These are phyloP conservation scores for Apostichopus parvimensis DNA, from an alignment of 35 echinoderm and acorn worm species.

Conservation along the genomic window DNA sequence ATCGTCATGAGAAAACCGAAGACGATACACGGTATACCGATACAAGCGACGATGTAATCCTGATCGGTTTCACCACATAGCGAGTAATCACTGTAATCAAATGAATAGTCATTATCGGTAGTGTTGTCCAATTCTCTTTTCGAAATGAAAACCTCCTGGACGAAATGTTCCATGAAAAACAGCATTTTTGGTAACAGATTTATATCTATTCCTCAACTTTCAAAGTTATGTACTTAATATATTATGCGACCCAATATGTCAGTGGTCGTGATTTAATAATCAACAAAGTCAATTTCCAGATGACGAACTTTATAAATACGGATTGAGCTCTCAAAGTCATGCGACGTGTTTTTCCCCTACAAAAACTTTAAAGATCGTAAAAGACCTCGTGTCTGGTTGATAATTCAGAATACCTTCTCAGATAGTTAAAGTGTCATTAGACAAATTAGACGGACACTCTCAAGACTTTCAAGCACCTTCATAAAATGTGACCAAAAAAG, in stretches of 20 bases:
- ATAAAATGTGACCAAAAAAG: too few relatives aligned
- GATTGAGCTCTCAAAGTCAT: background rate
- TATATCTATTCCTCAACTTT: too few relatives aligned
- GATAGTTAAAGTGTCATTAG: too few relatives aligned
- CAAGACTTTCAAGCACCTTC: too few relatives aligned
- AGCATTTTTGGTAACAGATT: background rate
- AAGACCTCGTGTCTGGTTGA: background rate
- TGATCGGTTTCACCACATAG: background rate
- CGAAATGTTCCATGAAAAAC: background rate
- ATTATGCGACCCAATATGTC: background rate
- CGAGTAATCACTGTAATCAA: background rate
- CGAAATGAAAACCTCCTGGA: background rate
- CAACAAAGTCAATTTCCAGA: background rate
- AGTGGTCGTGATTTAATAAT: background rate
- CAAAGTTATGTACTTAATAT: too few relatives aligned
- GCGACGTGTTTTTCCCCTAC: background rate
- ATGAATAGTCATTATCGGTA: background rate
- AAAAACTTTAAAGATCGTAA: background rate
- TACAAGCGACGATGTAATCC: background rate
- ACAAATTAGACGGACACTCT: too few relatives aligned
- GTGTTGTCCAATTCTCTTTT: background rate
- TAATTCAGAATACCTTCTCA: too few relatives aligned
- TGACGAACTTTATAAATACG: too few relatives aligned
- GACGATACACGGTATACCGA: constrained; percentile 25
- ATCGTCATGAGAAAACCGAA: background rate